Percentiles rank a stretch among this genome's conserved stretches.
These are phyloP conservation scores for Sebastes iracundus DNA, from an alignment of 2,797 vertebrate genomes.

Conservation along the genomic window DNA sequence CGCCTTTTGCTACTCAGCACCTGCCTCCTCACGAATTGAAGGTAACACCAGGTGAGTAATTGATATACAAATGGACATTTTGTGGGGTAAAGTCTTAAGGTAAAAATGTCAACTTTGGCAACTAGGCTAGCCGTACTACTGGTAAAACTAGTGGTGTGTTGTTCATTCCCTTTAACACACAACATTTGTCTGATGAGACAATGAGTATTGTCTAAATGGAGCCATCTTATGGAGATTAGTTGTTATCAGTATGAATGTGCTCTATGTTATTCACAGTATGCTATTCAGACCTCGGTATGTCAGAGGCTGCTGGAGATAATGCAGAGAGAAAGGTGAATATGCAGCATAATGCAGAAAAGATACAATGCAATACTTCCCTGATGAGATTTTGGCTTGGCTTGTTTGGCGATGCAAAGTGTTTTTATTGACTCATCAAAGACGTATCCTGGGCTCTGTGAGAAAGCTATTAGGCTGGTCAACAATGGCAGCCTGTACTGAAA, in stretches of 20 bases:
- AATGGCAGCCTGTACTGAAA: constrained; percentile 58
- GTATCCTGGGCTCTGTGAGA: constrained; percentile 45
- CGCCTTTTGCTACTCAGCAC: no score
- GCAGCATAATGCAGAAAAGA: constrained; percentile 51
- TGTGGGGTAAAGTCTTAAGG: no score
- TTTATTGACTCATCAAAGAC: constrained; percentile 74
- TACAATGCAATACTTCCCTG: constrained; percentile 49
- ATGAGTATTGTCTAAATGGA: not conserved
- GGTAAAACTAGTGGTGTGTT: not conserved
- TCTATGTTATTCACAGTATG: constrained; percentile 10
- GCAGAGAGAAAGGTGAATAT: constrained; percentile 50
- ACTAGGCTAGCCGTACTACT: not conserved
- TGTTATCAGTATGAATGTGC: constrained; percentile 5
- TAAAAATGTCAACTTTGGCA: not conserved
- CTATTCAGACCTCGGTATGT: constrained; percentile 8
- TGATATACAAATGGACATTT: no score
- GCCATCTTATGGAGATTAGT: not conserved
- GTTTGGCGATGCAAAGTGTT: constrained; percentile 62
- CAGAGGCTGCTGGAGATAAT: constrained; percentile 13
- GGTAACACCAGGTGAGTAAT: no score
- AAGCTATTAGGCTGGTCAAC: constrained; percentile 71
- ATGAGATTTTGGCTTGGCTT: constrained; percentile 46
- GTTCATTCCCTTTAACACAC: not conserved
- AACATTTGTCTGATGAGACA: not conserved
- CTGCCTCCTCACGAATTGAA: no score